Conservation (phyloP, 2,113 vertebrate genomes). For the Notechis scutatus region DNA sequence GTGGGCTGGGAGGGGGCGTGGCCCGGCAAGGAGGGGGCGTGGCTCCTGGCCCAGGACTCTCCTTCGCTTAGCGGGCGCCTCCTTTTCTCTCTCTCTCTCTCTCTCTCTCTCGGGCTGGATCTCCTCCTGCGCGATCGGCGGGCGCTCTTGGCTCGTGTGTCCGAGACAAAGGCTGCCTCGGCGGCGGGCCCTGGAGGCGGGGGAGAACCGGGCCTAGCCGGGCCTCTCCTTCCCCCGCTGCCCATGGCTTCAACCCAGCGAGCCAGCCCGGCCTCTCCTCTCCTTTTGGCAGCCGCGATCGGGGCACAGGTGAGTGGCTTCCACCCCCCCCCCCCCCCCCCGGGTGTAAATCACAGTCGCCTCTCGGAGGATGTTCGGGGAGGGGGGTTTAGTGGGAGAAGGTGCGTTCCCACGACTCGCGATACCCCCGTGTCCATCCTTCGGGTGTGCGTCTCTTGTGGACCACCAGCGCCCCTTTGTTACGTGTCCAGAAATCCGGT, state of each 20-base stretch:
- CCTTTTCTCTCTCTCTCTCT: too few relatives aligned
- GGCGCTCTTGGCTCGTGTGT: too few relatives aligned
- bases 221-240: neutral
- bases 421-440: neutral
- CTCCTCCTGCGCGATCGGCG: neutral
- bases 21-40: too few relatives aligned
- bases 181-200: neutral
- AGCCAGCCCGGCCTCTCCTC: neutral
- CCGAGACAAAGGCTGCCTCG: neutral
- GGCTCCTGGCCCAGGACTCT: too few relatives aligned
- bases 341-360: neutral
- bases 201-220: too few relatives aligned
- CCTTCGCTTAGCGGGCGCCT: neutral
- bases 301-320: neutral
- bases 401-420: neutral
- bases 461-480: neutral
- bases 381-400: fast-evolving
- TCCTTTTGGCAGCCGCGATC: neutral
- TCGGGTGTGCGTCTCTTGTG: neutral
- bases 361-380: neutral
- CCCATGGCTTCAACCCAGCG: neutral
- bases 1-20: neutral
- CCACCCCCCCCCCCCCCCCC: neutral
- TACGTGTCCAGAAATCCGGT: neutral
- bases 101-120: too few relatives aligned